phyloP scores from a whole-genome alignment of 2,888 invertebrate species.

The Ennomos erosarius region DNA sequence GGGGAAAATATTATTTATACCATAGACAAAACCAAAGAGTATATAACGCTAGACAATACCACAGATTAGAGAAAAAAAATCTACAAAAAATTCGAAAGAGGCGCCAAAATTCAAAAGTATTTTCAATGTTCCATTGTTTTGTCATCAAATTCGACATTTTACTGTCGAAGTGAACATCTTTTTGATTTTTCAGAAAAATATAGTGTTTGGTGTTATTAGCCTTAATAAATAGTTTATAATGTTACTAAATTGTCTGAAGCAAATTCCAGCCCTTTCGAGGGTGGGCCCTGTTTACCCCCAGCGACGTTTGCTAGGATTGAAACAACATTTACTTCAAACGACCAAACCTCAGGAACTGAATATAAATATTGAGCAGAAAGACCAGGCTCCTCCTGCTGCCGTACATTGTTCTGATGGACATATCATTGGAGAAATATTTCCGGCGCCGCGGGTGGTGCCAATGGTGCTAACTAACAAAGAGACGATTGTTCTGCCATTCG shows the following conservation, averaged over 20 bases:
- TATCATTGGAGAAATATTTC: constrained; percentile 55
- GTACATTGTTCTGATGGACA: constrained; percentile 15
- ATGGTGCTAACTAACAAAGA: constrained; percentile 67
- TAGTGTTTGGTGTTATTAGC: constrained; percentile 9
- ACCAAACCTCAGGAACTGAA: constrained; percentile 49
- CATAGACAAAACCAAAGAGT: constrained; percentile 29
- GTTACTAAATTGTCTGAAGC: constrained; percentile 58
- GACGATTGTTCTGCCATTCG: constrained; percentile 78
- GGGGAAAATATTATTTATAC: neutral
- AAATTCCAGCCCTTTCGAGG: constrained; percentile 43
- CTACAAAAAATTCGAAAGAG: too few relatives aligned
- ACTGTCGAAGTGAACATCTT: constrained; percentile 20
- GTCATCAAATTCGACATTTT: constrained; percentile 32
- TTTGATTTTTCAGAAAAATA: constrained; percentile 34
- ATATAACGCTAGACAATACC: neutral
- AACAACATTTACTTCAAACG: constrained; percentile 45
- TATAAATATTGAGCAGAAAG: constrained; percentile 25
- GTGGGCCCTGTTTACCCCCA: constrained; percentile 42
- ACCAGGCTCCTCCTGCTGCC: constrained; percentile 22
- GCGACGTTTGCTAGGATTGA: constrained; percentile 45
- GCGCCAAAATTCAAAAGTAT: constrained; percentile 56
- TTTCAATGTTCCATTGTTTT: constrained; percentile 51
- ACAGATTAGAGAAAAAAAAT: constrained; percentile 3
- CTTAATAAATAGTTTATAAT: constrained; percentile 38
- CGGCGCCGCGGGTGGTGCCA: constrained; percentile 60